phyloP scores from a whole-genome alignment of 2,888 invertebrate genomes.

The Norana najaformis region DNA sequence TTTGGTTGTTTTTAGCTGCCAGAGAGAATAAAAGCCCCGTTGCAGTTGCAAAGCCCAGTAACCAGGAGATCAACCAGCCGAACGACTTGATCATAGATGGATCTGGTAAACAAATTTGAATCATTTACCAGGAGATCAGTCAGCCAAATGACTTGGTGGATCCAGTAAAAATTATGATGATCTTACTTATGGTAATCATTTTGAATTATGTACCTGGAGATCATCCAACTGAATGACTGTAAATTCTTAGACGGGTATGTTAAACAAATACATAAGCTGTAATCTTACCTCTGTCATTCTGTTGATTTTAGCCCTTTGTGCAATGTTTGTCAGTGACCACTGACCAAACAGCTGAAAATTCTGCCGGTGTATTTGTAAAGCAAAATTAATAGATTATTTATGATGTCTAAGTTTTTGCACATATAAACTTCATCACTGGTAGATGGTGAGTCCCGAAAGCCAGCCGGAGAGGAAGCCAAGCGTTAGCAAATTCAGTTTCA shows the following conservation, averaged over 20 bases:
- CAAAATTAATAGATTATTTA: background rate
- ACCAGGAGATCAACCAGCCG: conserved; percentile 84
- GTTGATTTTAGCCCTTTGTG: background rate
- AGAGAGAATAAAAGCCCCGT: conserved; percentile 79
- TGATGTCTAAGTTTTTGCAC: background rate
- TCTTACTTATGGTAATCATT: no score
- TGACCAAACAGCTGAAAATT: background rate
- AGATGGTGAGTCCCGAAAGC: no score
- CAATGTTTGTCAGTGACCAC: no score
- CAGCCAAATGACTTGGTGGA: no score
- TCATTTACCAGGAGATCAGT: no score
- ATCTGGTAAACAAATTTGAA: conserved; percentile 60
- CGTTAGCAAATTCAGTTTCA: background rate
- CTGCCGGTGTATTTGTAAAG: background rate
- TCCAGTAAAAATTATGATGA: no score
- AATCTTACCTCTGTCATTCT: background rate
- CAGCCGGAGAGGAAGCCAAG: no score
- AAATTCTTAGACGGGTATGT: conserved; percentile 80
- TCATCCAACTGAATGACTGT: conserved; percentile 85
- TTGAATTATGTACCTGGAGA: no score
- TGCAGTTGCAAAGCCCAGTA: conserved; percentile 81
- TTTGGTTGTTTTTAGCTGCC: conserved; percentile 66
- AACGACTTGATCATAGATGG: conserved; percentile 88
- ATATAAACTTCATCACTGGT: no score
- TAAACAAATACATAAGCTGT: conserved; percentile 45